Evolutionary conservation across 2,888 invertebrate species (phyloP).

Genomic region (Schizotus pectinicornis): DNA sequence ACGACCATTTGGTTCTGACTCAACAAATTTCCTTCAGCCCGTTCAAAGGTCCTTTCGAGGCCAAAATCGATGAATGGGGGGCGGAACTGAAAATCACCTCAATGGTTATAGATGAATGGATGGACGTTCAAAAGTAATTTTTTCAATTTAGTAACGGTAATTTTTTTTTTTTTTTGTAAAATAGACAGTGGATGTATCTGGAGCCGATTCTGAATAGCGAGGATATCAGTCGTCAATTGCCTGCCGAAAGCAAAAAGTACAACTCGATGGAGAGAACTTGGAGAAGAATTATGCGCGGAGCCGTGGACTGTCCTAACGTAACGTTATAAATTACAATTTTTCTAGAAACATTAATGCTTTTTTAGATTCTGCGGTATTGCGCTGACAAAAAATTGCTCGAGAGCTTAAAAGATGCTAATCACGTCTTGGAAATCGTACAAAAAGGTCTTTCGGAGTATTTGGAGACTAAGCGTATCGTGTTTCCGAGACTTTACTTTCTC

Average conservation of each 20-base stretch:
- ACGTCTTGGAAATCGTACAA: slow-evolving; percentile 73
- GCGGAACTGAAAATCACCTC: slow-evolving; percentile 68
- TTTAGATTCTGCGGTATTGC: slow-evolving; percentile 69
- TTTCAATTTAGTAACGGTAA: no score
- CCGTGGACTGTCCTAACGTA: slow-evolving; percentile 73
- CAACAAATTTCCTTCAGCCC: slow-evolving; percentile 81
- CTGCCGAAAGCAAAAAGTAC: slow-evolving; percentile 79
- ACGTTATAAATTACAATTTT: slow-evolving; percentile 16
- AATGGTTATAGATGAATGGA: slow-evolving; percentile 71
- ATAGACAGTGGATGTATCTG: slow-evolving; percentile 83
- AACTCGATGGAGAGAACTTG: slow-evolving; percentile 80
- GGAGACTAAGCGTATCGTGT: slow-evolving; percentile 75
- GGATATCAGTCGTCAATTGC: slow-evolving; percentile 79
- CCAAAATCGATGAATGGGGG: slow-evolving; percentile 78
- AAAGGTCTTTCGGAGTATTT: slow-evolving; percentile 80
- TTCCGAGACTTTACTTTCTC: slow-evolving; percentile 82
- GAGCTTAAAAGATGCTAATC: slow-evolving; percentile 72
- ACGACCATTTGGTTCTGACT: slow-evolving; percentile 76
- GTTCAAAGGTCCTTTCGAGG: slow-evolving; percentile 77
- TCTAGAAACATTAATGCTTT: slow-evolving; percentile 9
- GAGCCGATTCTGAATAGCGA: slow-evolving; percentile 84
- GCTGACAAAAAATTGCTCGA: slow-evolving; percentile 71
- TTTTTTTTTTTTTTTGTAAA: no score
- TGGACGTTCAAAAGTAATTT: slow-evolving; percentile 73
- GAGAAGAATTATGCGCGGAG: slow-evolving; percentile 77